phyloP scores from a whole-genome alignment of 2,888 invertebrate genomes.

The Oligia fasciuncula region DNA sequence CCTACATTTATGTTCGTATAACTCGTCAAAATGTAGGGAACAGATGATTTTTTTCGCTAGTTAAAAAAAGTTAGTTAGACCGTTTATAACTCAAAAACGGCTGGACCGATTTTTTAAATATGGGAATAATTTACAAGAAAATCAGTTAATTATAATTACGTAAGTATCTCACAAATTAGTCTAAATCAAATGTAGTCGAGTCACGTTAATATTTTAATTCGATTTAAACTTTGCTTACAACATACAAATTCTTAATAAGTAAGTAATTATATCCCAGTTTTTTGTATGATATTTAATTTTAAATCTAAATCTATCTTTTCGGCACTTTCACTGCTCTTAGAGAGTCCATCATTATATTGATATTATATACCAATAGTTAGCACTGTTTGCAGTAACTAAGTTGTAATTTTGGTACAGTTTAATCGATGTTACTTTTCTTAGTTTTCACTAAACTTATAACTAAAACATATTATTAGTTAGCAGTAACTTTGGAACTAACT shows the following conservation, averaged over 20 bases:
- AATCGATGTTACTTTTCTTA: constrained; percentile 1
- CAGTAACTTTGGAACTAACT: not conserved
- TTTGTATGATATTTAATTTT: constrained; percentile 53
- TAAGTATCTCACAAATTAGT: constrained; percentile 11
- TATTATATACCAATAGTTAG: constrained; percentile 62
- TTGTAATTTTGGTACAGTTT: constrained; percentile 17
- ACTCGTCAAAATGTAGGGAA: no score
- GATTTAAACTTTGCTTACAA: constrained; percentile 48
- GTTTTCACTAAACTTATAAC: constrained; percentile 7
- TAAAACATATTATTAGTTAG: not conserved
- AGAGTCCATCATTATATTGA: constrained; percentile 58
- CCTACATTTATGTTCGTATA: no score
- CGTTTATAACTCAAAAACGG: no score
- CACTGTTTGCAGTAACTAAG: constrained; percentile 18
- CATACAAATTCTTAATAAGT: constrained; percentile 41
- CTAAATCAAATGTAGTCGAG: constrained; percentile 49
- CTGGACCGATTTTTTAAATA: not conserved
- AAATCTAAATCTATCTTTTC: constrained; percentile 62
- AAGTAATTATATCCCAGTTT: constrained; percentile 60
- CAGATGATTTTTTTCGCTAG: no score
- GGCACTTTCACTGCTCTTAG: constrained; percentile 70
- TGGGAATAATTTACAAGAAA: not conserved
- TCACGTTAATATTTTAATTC: constrained; percentile 44
- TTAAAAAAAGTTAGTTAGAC: no score
- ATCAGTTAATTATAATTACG: not conserved